phyloP scores from a whole-genome alignment of 2,797 vertebrate genomes.

The Falco biarmicus region DNA sequence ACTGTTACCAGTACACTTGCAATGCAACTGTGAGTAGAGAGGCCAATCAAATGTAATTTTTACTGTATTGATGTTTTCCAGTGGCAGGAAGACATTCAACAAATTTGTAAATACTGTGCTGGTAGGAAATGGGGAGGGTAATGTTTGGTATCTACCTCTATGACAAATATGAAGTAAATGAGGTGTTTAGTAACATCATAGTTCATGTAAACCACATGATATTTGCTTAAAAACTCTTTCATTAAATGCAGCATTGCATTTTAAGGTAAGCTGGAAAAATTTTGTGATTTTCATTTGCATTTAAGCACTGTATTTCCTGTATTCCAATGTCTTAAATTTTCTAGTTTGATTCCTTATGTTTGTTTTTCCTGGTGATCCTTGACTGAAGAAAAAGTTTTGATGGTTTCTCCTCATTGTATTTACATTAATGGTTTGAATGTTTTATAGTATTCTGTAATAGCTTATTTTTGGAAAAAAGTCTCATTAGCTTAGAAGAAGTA shows the following conservation, averaged over 20 bases:
- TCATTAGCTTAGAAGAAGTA: constrained; percentile 42
- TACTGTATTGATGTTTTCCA: background rate
- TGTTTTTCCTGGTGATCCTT: background rate
- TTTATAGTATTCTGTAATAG: background rate
- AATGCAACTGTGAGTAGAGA: background rate
- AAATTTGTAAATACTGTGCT: background rate
- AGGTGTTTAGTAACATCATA: background rate
- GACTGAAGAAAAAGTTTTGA: background rate
- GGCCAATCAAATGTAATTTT: background rate
- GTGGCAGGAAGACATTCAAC: background rate
- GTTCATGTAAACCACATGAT: background rate
- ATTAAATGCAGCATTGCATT: background rate
- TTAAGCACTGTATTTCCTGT: background rate
- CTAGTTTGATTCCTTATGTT: background rate
- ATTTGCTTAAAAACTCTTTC: background rate
- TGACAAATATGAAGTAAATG: background rate
- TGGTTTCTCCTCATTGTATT: background rate
- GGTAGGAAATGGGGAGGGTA: background rate
- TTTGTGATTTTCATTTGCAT: background rate
- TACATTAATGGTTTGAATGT: background rate
- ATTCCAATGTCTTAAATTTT: background rate
- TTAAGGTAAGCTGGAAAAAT: background rate
- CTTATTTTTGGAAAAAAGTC: background rate
- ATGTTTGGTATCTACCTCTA: background rate
- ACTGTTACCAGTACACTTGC: background rate